These are phyloP conservation scores for Agrenia bidenticulata DNA, from an alignment of 2,888 invertebrate species.

Conservation along the genomic window DNA sequence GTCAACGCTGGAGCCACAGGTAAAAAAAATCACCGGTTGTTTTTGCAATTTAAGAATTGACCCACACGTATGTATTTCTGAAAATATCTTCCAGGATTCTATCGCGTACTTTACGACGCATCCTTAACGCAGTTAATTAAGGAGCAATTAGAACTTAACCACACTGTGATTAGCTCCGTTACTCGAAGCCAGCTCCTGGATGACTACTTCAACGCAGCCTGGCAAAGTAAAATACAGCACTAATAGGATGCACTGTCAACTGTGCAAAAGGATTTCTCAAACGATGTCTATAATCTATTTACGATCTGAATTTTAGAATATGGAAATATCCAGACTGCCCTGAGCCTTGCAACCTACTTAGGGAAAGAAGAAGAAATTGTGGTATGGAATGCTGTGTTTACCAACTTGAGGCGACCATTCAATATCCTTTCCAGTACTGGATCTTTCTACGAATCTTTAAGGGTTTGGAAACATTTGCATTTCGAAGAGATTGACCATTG, in stretches of 20 bases:
- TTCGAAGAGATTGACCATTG: too few species aligned
- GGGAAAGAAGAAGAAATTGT: slow-evolving; percentile 31
- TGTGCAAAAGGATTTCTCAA: too few species aligned
- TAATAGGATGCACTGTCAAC: too few species aligned
- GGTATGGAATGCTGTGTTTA: slow-evolving; percentile 44
- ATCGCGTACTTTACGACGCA: slow-evolving; percentile 43
- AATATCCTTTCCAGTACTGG: slow-evolving; percentile 27
- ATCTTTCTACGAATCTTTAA: slow-evolving; percentile 18
- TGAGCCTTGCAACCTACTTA: slow-evolving; percentile 31
- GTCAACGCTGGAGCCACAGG: slow-evolving; percentile 46
- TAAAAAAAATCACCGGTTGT: slow-evolving; percentile 26
- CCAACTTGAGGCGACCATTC: slow-evolving; percentile 28
- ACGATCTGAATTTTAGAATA: slow-evolving; percentile 24
- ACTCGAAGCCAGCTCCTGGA: slow-evolving; percentile 47
- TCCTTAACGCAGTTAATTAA: slow-evolving; percentile 31
- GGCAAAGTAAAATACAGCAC: slow-evolving; percentile 35
- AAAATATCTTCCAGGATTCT: slow-evolving; percentile 35
- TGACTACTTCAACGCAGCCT: slow-evolving; percentile 44
- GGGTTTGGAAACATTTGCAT: slow-evolving; percentile 22
- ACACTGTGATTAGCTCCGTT: slow-evolving; percentile 22
- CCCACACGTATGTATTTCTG: not conserved
- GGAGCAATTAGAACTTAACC: slow-evolving; percentile 29
- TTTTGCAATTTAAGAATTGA: not conserved
- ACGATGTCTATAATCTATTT: too few species aligned
- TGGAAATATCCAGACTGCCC: slow-evolving; percentile 28